Evolutionary conservation across 2,113 vertebrate species (phyloP).

Genomic region (Zosterops pallidus): DNA sequence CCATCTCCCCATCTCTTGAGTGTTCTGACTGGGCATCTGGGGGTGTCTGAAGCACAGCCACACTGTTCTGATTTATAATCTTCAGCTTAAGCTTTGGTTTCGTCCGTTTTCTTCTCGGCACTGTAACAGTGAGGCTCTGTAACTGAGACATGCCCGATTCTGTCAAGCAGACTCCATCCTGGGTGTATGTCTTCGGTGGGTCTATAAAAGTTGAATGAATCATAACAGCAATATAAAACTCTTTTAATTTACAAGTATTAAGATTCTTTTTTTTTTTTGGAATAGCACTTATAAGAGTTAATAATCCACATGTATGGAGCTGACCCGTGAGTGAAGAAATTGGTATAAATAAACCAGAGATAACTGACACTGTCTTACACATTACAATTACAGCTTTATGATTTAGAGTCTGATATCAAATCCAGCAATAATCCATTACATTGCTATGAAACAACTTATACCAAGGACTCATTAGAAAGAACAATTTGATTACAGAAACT

Average conservation of each 20-base stretch:
- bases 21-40: slow-evolving; percentile 86
- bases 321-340: background rate
- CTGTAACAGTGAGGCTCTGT: slow-evolving; percentile 88
- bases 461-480: background rate
- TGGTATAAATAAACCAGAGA: slow-evolving; percentile 13
- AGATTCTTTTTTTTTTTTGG: background rate
- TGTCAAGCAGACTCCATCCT: slow-evolving; percentile 96
- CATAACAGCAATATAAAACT: slow-evolving; percentile 50
- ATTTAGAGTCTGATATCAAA: background rate
- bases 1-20: slow-evolving; percentile 88
- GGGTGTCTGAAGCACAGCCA: slow-evolving; percentile 93
- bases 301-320: background rate
- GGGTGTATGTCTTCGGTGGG: slow-evolving; percentile 90
- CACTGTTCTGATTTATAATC: slow-evolving; percentile 98
- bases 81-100: slow-evolving; percentile 97
- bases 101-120: slow-evolving; percentile 85
- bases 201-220: slow-evolving; percentile 78
- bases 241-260: slow-evolving; percentile 12
- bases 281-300: slow-evolving; percentile 33
- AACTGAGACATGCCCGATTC: slow-evolving; percentile 93
- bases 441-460: background rate
- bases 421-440: background rate
- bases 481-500: background rate
- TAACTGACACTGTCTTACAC: background rate
- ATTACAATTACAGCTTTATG: background rate